Base-by-base conservation (phyloP, 2,113 vertebrate species). In the Oncorhynchus clarkii region DNA sequence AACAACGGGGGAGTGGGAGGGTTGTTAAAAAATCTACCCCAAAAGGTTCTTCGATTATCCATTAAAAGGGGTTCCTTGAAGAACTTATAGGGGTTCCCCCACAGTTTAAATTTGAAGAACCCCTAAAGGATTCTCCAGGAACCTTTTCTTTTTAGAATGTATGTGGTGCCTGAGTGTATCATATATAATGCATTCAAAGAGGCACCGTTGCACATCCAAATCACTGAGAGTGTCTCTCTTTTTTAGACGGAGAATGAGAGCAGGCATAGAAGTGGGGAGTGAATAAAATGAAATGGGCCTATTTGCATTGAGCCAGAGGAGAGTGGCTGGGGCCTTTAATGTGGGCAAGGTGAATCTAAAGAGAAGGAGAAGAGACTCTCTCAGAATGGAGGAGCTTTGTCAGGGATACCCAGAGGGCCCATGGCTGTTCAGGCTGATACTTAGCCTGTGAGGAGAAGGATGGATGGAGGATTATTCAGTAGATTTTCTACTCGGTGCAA, bases 241-340 rank as follows among this genome's bases (percentile, higher is more conserved):
- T 75, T 84, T 82, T 62, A 79, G 57, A 71, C 69, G 71, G 67
- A 71, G 45, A 75, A 6, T 24, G 68, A 70, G 67, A 48, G 22
- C 0, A 69, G 39, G 31, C 31, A 29, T 64, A 49, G 67, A 68
- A 84, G 78, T 74, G 74, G 57, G 24, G 59, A 67, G 24, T 74
- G 80, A 79, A 79, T 81, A 72, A 81, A 90, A 88, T 82, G 45
- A 84, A 89, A 88, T 70, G 67, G 69, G 70, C 31, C 70, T 59
- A 80, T 89, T 85, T 83, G 81, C 83, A 88, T 88, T 86, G 77
- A 87, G 84, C 72, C 65, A 75, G 79, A 84, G 71, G 78, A 80
- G 57, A 65, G 11, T 34, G 6, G 57, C 71, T 62, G 48, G 65
- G 45, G 70, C 65, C 62, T 54, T 79, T 73, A 75, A 62, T 70